Percentiles rank a stretch among this genome's conserved stretches.
Conservation (phyloP, 37 sponge, comb jelly and placozoan genomes). For the Eunapius fragilis region DNA sequence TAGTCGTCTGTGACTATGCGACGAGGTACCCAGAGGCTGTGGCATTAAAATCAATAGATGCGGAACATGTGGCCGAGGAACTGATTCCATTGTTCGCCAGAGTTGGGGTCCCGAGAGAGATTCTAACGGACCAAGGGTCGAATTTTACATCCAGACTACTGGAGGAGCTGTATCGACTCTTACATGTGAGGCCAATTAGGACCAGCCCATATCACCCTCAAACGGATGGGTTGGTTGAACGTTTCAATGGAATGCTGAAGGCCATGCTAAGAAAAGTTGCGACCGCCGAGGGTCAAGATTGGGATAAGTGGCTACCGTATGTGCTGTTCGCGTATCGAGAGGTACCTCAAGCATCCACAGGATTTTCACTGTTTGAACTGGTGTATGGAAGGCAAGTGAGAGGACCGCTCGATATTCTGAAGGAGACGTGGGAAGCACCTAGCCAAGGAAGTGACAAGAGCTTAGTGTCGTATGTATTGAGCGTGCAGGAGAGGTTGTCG, state of each 20-base stretch:
- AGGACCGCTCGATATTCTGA: conserved; percentile 25
- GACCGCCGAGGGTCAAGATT: background rate
- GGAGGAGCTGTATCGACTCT: conserved; percentile 15
- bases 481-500: background rate
- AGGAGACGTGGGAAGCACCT: conserved; percentile 1
- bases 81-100: conserved; percentile 17
- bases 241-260: conserved; percentile 37
- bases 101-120: conserved; percentile 39
- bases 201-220: no score
- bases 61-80: conserved; percentile 13
- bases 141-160: background rate
- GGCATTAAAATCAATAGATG: conserved; percentile 23
- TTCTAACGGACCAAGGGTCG: conserved; percentile 17
- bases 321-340: conserved; percentile 31
- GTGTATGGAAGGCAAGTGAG: conserved; percentile 28
- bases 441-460: background rate
- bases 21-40: no score
- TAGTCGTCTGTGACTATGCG: conserved; percentile 42
- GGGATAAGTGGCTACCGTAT: conserved; percentile 21
- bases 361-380: conserved; percentile 26
- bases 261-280: conserved; percentile 13
- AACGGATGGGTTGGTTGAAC: background rate
- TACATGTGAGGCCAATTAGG: conserved; percentile 1
- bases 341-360: conserved; percentile 29
- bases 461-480: background rate